Evolutionary conservation across 2,113 vertebrate genomes (phyloP), one percentile per base, ranked within the genome.

Genomic region (Oryctolagus cuniculus): DNA sequence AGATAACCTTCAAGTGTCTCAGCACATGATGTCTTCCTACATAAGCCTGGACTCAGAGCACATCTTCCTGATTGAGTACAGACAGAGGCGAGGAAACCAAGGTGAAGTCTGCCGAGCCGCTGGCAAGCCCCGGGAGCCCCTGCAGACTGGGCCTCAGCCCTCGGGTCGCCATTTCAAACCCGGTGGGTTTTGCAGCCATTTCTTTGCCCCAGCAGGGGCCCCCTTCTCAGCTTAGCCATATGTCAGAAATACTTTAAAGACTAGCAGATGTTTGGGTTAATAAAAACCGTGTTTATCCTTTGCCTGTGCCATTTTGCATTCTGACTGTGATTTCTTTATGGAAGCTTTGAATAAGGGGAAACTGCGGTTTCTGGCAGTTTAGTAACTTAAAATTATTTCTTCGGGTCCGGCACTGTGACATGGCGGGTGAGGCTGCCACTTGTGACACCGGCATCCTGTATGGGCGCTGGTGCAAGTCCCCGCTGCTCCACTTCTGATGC

Each of bases 201-300:
- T 58, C 85, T 96, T 74, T 63, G 78, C 92, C 92, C 90, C 38
- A 82, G n/a, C 29, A 10, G 64, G n/a, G 70, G 77, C 82, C 80
- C 66, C 85, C 89, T 90, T 92, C 86, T 93, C 86, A 67, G 55
- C 93, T 93, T 81, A 95, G 75, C 72, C 63, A 78, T 64, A 11
- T 93, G 75, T 92, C 95, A 96, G 89, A 93, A 86, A 95, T 31
- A 92, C 93, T 91, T 96, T 90, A 91, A 7, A 96, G 67, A 90
- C 91, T 95, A 88, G 58, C 94, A 96, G 92, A 61, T 95, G 69
- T 97, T 95, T 73, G 70, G 66, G 51, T 94, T 64, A 94, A 89
- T 61, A 81, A 64, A 87, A 97, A 81, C 80, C 83, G 73, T 73
- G 78, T 24, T 58, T 96, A 11, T 72, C 87, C 88, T 91, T 89